Evolutionary conservation across 1,140 invertebrate genomes (phyloP).

Genomic region (Babylonia areolata): DNA sequence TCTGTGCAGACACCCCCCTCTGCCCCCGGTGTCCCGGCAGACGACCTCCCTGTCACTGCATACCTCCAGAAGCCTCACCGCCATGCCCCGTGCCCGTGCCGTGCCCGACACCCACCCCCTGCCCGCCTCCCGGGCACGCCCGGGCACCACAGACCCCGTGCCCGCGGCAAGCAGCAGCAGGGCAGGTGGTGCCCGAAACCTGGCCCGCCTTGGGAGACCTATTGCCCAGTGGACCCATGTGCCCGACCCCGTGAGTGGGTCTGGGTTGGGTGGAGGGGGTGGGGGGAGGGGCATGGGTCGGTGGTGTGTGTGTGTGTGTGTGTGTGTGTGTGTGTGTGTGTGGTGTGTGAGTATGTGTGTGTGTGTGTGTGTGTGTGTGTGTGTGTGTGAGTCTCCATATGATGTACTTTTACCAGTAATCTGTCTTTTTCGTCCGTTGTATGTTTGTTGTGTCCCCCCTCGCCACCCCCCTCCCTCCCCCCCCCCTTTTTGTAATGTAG

Average conservation of each 20-base stretch:
- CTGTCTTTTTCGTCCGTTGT: too few species aligned
- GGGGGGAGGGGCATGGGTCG: too few species aligned
- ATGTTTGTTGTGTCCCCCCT: too few species aligned
- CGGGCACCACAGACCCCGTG: too few species aligned
- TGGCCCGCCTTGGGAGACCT: conserved; percentile 62
- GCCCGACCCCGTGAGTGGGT: conserved; percentile 65
- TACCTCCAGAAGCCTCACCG: not conserved
- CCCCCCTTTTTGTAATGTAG: too few species aligned
- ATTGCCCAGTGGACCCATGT: conserved; percentile 62
- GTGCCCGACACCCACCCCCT: not conserved
- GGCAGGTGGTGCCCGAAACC: conserved; percentile 35
- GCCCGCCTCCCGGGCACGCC: not conserved
- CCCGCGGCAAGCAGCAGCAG: not conserved
- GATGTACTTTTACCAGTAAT: too few species aligned
- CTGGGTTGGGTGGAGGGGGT: too few species aligned
- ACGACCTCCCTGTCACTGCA: not conserved
- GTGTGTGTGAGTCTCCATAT: too few species aligned
- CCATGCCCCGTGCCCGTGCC: not conserved
- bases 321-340: conserved; percentile 14
- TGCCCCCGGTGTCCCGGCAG: not conserved
- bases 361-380: too few species aligned
- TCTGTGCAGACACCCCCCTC: not conserved
- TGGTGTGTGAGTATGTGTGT: too few species aligned
- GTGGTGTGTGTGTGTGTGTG: not conserved
- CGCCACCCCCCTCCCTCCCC: too few species aligned